These are phyloP conservation scores for Myripristis jacobus DNA, from an alignment of 2,797 vertebrate genomes.

Conservation along the genomic window DNA sequence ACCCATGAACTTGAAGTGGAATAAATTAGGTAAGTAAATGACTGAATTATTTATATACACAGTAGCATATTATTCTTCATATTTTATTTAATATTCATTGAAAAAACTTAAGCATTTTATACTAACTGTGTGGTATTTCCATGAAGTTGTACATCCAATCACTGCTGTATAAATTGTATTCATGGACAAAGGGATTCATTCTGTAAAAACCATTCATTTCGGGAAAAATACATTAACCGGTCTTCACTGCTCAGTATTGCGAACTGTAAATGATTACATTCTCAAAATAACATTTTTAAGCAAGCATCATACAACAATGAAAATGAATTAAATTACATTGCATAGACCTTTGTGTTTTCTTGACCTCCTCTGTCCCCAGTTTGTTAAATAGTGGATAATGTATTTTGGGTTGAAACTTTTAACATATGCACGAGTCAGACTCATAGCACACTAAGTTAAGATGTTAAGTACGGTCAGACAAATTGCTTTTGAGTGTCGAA, in stretches of 20 bases:
- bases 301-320: too few species aligned
- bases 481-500: not conserved
- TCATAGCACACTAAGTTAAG: constrained; percentile 2
- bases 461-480: not conserved
- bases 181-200: not conserved
- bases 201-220: not conserved
- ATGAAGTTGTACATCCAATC: not conserved
- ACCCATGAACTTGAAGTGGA: too few species aligned
- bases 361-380: not conserved
- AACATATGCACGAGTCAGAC: not conserved
- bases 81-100: not conserved
- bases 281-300: not conserved
- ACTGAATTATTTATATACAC: not conserved
- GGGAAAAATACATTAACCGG: too few species aligned
- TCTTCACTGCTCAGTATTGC: too few species aligned
- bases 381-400: not conserved
- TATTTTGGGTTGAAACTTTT: not conserved
- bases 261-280: not conserved
- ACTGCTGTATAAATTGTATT: not conserved
- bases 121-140: not conserved
- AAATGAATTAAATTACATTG: too few species aligned
- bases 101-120: not conserved
- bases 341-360: not conserved
- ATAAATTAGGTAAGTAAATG: too few species aligned
- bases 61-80: not conserved